Base-by-base conservation (phyloP, 2,797 vertebrate genomes). In the Intellagama lesueurii region DNA sequence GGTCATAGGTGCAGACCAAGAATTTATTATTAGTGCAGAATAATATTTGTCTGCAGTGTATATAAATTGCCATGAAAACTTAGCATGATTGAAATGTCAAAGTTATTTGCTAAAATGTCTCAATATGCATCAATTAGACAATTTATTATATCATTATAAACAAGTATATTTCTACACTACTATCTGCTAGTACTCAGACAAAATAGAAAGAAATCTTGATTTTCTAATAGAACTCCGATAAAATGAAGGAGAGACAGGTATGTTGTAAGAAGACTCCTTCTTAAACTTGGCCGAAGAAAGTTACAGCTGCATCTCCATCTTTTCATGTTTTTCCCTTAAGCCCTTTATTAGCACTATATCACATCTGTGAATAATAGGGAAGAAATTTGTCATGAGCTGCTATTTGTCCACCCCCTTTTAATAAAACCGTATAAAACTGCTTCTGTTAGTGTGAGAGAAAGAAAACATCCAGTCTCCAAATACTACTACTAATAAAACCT, bases 31-130 rank as follows among this genome's bases (percentile, higher is more conserved):
- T 85, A 40, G 32, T 32, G 30, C 32, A 86, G 70, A 0, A 0
- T 87, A 81, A 81, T 90, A 92, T 88, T 85, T 64, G 66, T 92
- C 80, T 80, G 49, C 70, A 14, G 79, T 86, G 81, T 84, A 93
- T 85, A 92, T 44, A 83, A 47, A 88, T 90, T 56, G 80, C 90
- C 60, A 78, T 92, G 90, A 86, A 52, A 90, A 93, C 91, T 9
- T 0, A 91, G 77, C 47, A 89, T 35, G 17, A 6, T 32, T 87
- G 40, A 52, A 79, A 79, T 49, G 8, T 35, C 32, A 66, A 66
- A 30, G 49, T 66, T 47, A 78, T 56, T 16, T 5, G 1, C 2
- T 28, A 44, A 73, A 77, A 19, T 11, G 32, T 1, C 28, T 70
- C 30, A 69, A 70, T 32, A 24, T 35, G 22, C 56, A 64, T 35